A percentile compares a stretch with the other conserved stretches of the same genome.
Evolutionary conservation across 2,113 vertebrate genomes (phyloP).

Genomic region (Crotalus tigris): DNA sequence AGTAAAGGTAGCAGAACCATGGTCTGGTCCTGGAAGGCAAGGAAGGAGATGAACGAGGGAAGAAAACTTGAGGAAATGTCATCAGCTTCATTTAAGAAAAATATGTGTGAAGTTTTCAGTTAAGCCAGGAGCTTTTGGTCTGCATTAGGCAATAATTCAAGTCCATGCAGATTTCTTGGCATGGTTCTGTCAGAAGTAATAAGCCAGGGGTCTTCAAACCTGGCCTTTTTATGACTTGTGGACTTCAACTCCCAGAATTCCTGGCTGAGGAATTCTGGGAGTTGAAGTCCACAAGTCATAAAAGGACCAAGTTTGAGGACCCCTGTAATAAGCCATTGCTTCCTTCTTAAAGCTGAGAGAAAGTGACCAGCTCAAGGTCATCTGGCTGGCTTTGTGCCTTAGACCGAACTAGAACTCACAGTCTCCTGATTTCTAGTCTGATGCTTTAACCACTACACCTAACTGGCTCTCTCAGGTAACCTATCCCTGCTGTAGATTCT

Average conservation of each 20-base stretch:
- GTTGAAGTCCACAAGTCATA: no score
- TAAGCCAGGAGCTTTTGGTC: neutral
- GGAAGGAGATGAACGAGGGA: neutral
- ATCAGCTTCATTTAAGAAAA: neutral
- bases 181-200: no score
- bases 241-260: no score
- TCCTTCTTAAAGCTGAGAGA: neutral
- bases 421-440: no score
- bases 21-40: neutral
- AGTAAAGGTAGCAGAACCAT: neutral
- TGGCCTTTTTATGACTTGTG: no score
- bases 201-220: no score
- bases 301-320: no score
- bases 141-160: neutral
- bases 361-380: neutral
- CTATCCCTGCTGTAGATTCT: neutral
- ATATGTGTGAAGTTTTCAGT: neutral
- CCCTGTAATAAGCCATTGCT: neutral
- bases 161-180: no score
- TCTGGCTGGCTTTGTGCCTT: neutral
- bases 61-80: neutral
- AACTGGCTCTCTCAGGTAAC: neutral
- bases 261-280: no score
- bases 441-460: neutral
- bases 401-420: no score